These are phyloP conservation scores for Nicator chloris DNA, from an alignment of 2,113 vertebrate genomes.

Conservation along the genomic window DNA sequence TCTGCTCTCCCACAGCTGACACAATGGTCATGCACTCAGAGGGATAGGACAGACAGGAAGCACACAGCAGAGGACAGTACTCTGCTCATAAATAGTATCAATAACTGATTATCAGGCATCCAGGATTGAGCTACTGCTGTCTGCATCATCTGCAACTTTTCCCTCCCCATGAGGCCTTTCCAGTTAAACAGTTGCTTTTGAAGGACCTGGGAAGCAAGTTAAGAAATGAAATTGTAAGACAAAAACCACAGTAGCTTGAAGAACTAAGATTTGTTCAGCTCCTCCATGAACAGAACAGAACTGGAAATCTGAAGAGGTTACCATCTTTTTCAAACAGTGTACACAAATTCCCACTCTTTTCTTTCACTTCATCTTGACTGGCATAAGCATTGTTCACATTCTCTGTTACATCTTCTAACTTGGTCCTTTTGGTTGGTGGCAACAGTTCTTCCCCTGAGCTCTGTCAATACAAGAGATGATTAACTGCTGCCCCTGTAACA, in stretches of 20 bases:
- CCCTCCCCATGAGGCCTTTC: neutral
- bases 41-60: neutral
- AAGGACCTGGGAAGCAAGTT: neutral
- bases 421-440: conserved; percentile 80
- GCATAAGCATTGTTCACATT: conserved; percentile 45
- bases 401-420: conserved; percentile 66
- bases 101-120: neutral
- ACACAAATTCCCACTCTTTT: neutral
- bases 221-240: neutral
- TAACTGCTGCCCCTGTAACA: neutral
- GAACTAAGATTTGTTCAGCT: neutral
- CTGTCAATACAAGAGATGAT: conserved; percentile 49
- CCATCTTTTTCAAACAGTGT: conserved; percentile 23
- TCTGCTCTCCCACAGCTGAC: neutral
- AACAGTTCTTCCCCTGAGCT: conserved; percentile 36
- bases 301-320: conserved; percentile 33
- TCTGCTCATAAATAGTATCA: neutral
- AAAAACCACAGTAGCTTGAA: neutral
- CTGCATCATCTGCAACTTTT: neutral
- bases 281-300: neutral
- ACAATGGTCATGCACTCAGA: neutral
- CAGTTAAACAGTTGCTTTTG: neutral
- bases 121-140: neutral
- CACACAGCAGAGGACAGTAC: neutral
- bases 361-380: conserved; percentile 63